phyloP scores from a whole-genome alignment of 2,797 vertebrate genomes.

The Ceyx erithaca region DNA sequence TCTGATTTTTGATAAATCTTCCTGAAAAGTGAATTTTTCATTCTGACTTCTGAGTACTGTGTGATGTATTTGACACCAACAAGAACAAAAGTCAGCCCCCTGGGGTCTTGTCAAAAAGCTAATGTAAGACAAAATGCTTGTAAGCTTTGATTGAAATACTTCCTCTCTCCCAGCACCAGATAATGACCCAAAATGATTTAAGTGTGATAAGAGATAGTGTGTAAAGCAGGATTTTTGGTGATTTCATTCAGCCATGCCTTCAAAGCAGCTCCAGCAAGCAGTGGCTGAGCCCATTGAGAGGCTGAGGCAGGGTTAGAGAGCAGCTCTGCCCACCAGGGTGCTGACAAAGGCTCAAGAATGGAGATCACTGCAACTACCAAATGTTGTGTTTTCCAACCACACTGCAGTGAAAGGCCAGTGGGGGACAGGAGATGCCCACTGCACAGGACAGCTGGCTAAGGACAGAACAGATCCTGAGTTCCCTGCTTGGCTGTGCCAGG shows the following conservation, averaged over 20 bases:
- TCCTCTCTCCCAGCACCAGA: slow-evolving; percentile 61
- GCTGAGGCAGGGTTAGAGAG: not conserved
- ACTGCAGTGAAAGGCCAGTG: not conserved
- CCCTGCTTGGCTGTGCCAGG: not conserved
- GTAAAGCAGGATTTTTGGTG: slow-evolving; percentile 80
- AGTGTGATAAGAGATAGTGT: slow-evolving; percentile 65
- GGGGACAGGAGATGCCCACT: not conserved
- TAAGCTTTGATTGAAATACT: slow-evolving; percentile 65
- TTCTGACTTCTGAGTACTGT: slow-evolving; percentile 47
- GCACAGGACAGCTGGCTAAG: not conserved
- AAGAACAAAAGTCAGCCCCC: slow-evolving; percentile 68
- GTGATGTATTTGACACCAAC: slow-evolving; percentile 56
- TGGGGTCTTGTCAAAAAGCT: slow-evolving; percentile 63
- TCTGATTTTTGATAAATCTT: not conserved
- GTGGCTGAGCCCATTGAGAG: not conserved
- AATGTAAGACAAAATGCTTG: slow-evolving; percentile 63
- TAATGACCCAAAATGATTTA: slow-evolving; percentile 82
- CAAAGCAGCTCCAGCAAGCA: slow-evolving; percentile 57
- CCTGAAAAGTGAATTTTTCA: slow-evolving; percentile 11
- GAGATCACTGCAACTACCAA: slow-evolving; percentile 4
- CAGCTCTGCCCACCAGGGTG: not conserved
- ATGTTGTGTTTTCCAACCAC: not conserved
- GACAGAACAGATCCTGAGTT: not conserved
- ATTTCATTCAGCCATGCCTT: slow-evolving; percentile 77
- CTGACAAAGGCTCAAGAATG: slow-evolving; percentile 36